Percentiles rank a stretch among this genome's conserved stretches.
Evolutionary conservation across 2,888 invertebrate genomes (phyloP).

Genomic region (Watsonalla binaria): DNA sequence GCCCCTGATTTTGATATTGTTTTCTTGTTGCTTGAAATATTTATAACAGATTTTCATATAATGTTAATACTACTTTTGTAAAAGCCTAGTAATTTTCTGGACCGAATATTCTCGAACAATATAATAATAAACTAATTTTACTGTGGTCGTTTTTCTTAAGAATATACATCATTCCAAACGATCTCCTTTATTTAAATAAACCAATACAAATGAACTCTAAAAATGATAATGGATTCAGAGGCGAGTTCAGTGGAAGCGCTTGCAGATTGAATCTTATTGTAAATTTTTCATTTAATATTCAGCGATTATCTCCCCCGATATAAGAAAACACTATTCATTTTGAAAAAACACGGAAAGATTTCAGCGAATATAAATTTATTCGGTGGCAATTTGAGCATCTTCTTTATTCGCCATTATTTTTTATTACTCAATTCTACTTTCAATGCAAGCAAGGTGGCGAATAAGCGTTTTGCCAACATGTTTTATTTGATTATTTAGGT

Average conservation of each 20-base stretch:
- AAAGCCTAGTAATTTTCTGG: not conserved
- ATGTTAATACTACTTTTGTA: no score
- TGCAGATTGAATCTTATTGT: slow-evolving; percentile 31
- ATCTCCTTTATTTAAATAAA: not conserved
- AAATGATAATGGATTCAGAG: slow-evolving; percentile 40
- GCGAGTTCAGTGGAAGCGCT: slow-evolving; percentile 22
- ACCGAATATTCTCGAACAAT: not conserved
- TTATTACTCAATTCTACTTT: no score
- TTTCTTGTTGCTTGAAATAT: no score
- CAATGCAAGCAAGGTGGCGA: no score
- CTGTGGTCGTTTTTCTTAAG: no score
- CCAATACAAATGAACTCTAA: slow-evolving; percentile 13
- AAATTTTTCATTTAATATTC: slow-evolving; percentile 42
- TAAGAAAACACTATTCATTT: slow-evolving; percentile 14
- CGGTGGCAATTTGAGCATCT: not conserved
- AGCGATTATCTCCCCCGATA: slow-evolving; percentile 28
- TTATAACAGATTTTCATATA: no score
- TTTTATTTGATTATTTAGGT: no score
- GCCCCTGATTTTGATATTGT: no score
- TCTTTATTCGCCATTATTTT: not conserved
- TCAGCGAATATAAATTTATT: not conserved
- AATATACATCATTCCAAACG: not conserved
- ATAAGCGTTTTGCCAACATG: no score
- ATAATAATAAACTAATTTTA: not conserved
- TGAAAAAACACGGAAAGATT: slow-evolving; percentile 5